A percentile compares a stretch with the other conserved stretches of the same genome.
These are phyloP conservation scores for Acromyrmex echinatior DNA, from an alignment of 1,140 invertebrate genomes.

Conservation along the genomic window DNA sequence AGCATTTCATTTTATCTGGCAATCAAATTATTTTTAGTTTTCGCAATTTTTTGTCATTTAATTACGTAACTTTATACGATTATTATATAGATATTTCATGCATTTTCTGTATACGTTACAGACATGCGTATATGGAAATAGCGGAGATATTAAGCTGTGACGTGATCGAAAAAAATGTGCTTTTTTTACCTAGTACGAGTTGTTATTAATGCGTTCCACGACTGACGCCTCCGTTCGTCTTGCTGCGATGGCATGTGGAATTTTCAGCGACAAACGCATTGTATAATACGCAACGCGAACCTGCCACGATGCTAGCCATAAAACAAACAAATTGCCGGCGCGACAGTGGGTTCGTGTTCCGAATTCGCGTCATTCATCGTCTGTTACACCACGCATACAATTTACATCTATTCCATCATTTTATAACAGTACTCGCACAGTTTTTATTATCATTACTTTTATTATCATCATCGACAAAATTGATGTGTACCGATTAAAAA, in stretches of 20 bases:
- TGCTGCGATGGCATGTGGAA: constrained; percentile 30
- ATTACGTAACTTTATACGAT: background rate
- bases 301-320: constrained; percentile 19
- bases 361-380: constrained; percentile 41
- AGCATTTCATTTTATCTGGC: background rate
- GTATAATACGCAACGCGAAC: constrained; percentile 54
- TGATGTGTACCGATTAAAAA: background rate
- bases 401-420: constrained; percentile 29
- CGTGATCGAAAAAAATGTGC: constrained; percentile 51
- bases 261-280: constrained; percentile 54
- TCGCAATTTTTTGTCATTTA: background rate
- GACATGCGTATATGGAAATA: background rate
- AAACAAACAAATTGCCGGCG: constrained; percentile 51
- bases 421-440: background rate
- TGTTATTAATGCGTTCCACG: constrained; percentile 56
- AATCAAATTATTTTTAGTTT: background rate
- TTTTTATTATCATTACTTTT: background rate
- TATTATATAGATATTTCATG: background rate
- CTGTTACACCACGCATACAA: background rate
- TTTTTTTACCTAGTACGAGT: constrained; percentile 18
- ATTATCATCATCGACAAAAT: background rate
- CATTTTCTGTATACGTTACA: background rate
- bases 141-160: constrained; percentile 35
- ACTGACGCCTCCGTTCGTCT: constrained; percentile 49
- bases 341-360: constrained; percentile 32